These are phyloP conservation scores for Bufo bufo DNA, from an alignment of 2,113 vertebrate species.

Conservation along the genomic window DNA sequence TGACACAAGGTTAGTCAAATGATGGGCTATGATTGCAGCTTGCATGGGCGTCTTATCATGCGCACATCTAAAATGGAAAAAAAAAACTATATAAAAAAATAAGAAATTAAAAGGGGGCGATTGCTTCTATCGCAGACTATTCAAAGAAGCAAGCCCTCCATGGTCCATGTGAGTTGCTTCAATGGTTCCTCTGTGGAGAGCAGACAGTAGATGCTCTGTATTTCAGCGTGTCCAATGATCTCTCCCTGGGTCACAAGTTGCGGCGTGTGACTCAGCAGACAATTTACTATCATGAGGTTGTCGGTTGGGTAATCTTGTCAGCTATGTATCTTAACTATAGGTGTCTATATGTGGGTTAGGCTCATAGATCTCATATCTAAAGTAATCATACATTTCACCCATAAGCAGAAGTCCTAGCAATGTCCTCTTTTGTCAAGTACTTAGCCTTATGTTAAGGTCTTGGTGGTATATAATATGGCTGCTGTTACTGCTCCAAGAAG, in stretches of 20 bases:
- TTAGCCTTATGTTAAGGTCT: background rate
- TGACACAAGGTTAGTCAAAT: constrained; percentile 58
- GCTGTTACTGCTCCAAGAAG: background rate
- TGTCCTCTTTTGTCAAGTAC: background rate
- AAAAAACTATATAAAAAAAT: constrained; percentile 17
- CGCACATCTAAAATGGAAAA: background rate
- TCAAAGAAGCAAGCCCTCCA: constrained; percentile 61
- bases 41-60: background rate
- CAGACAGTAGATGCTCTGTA: constrained; percentile 66
- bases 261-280: constrained; percentile 62
- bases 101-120: background rate
- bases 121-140: constrained; percentile 46
- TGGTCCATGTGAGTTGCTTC: constrained; percentile 64
- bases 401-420: background rate
- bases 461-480: background rate
- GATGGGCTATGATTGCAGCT: background rate
- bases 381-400: background rate
- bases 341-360: background rate
- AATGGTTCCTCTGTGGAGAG: constrained; percentile 62
- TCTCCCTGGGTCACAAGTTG: constrained; percentile 64
- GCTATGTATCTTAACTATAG: background rate
- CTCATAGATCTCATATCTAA: background rate
- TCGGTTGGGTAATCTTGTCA: background rate
- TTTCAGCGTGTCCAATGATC: constrained; percentile 20
- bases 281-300: rapidly evolving